Evolutionary conservation across 2,888 invertebrate species (phyloP).

Genomic region (Chloroclysta siterata): DNA sequence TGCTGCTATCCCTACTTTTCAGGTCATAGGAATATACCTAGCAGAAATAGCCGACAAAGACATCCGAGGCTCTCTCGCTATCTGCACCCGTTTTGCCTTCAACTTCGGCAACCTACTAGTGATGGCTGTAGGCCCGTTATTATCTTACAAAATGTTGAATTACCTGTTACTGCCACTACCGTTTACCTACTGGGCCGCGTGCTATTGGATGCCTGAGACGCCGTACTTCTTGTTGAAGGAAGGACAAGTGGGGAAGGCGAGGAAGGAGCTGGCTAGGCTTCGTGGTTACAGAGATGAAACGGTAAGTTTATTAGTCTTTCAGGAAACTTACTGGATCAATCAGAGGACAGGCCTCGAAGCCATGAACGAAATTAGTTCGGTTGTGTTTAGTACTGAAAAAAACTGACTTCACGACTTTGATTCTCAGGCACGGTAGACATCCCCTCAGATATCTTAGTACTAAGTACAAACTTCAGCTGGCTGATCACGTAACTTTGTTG

Average conservation of each 20-base stretch:
- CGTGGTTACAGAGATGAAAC: conserved; percentile 61
- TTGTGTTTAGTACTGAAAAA: too few species aligned
- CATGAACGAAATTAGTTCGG: too few species aligned
- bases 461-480: too few species aligned
- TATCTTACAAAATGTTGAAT: conserved; percentile 69
- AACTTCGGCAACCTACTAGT: conserved; percentile 71
- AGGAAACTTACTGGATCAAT: too few species aligned
- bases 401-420: too few species aligned
- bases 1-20: conserved; percentile 47
- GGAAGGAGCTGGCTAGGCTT: conserved; percentile 65
- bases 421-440: too few species aligned
- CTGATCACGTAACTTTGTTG: too few species aligned
- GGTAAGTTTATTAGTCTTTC: conserved; percentile 1
- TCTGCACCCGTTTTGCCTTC: conserved; percentile 65
- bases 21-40: conserved; percentile 77
- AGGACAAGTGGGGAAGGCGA: conserved; percentile 70
- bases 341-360: too few species aligned
- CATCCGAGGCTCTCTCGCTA: conserved; percentile 66
- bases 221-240: conserved; percentile 85
- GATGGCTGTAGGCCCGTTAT: conserved; percentile 69
- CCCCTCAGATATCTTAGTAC: too few species aligned
- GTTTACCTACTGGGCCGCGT: conserved; percentile 69
- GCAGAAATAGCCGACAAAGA: conserved; percentile 79
- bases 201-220: conserved; percentile 85
- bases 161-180: conserved; percentile 74